Base-by-base conservation (phyloP, 1,140 invertebrate genomes). In the Leptestheria dahalacensis region DNA sequence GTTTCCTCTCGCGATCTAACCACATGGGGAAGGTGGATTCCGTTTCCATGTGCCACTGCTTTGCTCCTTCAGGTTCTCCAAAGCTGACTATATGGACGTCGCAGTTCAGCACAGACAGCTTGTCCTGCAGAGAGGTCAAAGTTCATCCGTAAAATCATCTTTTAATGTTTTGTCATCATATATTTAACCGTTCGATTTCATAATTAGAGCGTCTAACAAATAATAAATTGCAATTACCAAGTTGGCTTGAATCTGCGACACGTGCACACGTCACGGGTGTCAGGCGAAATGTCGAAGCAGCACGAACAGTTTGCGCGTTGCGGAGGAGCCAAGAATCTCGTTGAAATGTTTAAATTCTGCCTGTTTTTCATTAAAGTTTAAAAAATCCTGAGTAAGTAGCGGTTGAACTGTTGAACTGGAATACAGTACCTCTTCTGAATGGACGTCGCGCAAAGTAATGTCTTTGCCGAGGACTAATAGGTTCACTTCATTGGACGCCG, bases 221-320 rank as follows among this genome's bases (percentile, higher is more conserved):
- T n/a, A n/a, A n/a, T n/a, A n/a, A n/a, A n/a, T n/a, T n/a, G n/a
- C n/a, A n/a, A n/a, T 48, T 59, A 59, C 57, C 20, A 48, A 25
- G 6, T 1, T 11, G 15, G 48, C 57, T 21, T 18, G 49, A 26
- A 65, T 21, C 1, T 33, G 23, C 24, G 60, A 49, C 48, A 65
- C 63, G 55, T 65, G 64, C 48, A 60, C 60, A 12, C 63, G 63
- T 65, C 64, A 65, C 6, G 64, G 64, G 18, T 58, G 54, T 65
- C 64, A 65, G 41, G 64, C 61, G 57, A 65, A 64, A 51, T 62
- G 61, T 21, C 64, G 57, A 11, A 65, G 59, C 25, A 65, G 62
- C 12, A 65, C 50, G 9, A 57, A 26, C 57, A 48, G 6, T 41
- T 6, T 41, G 33, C 33, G n/a, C n/a, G n/a, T n/a, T n/a, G n/a